A percentile compares a stretch with the other conserved stretches of the same genome.
Conservation (phyloP, 2,888 invertebrate genomes). For the Lycia hirtaria region DNA sequence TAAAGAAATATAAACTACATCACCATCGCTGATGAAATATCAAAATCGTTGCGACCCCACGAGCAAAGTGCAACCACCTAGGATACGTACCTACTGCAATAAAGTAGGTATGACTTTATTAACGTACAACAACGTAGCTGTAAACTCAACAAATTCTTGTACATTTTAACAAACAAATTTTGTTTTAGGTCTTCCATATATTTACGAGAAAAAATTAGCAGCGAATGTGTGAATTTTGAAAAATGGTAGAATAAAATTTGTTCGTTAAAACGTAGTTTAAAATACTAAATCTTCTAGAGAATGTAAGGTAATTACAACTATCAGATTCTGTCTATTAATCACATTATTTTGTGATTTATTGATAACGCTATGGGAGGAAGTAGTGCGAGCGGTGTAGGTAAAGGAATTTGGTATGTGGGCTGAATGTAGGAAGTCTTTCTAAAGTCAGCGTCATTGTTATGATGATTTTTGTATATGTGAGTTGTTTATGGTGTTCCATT, state of each 20-base stretch:
- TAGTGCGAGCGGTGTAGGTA: neutral
- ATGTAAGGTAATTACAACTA: neutral
- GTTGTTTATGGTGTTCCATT: neutral
- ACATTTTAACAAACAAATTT: too few species aligned
- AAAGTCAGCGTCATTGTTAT: conserved; percentile 12
- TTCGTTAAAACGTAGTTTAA: too few species aligned
- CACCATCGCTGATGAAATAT: too few species aligned
- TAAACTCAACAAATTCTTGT: too few species aligned
- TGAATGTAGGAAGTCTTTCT: conserved; percentile 17
- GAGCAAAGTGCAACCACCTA: neutral
- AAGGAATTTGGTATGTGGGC: conserved; percentile 21
- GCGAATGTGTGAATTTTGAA: too few species aligned
- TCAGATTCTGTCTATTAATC: neutral
- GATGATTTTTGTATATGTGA: conserved; percentile 1
- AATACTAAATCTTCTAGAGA: too few species aligned
- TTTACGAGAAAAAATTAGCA: too few species aligned
- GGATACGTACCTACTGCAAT: neutral
- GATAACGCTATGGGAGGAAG: neutral
- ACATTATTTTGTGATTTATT: neutral
- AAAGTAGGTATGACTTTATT: neutral
- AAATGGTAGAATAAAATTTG: too few species aligned
- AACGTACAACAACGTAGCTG: too few species aligned
- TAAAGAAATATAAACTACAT: neutral
- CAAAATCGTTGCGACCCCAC: neutral
- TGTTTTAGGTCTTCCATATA: too few species aligned